These are phyloP conservation scores for Numenius phaeopus DNA, from an alignment of 2,797 vertebrate species.

Conservation along the genomic window DNA sequence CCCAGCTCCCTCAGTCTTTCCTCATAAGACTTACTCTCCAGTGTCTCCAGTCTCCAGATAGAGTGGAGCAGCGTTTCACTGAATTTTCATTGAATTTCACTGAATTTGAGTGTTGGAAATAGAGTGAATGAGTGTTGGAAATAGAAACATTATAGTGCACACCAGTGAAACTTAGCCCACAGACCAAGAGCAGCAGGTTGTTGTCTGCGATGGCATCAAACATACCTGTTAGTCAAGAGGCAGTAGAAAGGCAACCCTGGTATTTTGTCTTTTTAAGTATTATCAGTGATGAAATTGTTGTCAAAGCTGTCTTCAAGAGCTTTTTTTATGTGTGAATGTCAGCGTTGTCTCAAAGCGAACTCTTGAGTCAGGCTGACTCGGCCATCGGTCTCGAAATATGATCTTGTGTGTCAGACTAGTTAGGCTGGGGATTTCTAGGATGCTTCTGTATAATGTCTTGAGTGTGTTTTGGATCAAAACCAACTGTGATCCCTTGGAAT, in stretches of 20 bases:
- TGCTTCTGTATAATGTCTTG: not conserved
- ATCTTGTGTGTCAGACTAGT: not conserved
- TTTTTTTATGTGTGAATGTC: not conserved
- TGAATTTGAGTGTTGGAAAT: no score
- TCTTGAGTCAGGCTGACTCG: not conserved
- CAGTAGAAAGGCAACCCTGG: not conserved
- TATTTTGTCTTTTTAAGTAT: not conserved
- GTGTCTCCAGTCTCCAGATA: no score
- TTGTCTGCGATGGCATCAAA: not conserved
- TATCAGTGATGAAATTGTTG: not conserved
- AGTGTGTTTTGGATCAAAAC: not conserved
- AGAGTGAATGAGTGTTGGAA: not conserved
- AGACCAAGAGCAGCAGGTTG: not conserved
- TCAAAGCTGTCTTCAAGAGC: conserved; percentile 15
- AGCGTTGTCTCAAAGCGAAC: not conserved
- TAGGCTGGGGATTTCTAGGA: not conserved
- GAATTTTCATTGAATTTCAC: no score
- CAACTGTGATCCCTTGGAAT: not conserved
- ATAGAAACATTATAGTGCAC: not conserved
- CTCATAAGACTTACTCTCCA: no score
- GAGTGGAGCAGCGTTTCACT: no score
- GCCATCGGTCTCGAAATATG: not conserved
- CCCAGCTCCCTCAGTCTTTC: no score
- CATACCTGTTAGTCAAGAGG: not conserved
- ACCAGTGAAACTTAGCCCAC: not conserved